Evolutionary conservation across 1,140 invertebrate species (phyloP).

Genomic region (Platyura marginata): DNA sequence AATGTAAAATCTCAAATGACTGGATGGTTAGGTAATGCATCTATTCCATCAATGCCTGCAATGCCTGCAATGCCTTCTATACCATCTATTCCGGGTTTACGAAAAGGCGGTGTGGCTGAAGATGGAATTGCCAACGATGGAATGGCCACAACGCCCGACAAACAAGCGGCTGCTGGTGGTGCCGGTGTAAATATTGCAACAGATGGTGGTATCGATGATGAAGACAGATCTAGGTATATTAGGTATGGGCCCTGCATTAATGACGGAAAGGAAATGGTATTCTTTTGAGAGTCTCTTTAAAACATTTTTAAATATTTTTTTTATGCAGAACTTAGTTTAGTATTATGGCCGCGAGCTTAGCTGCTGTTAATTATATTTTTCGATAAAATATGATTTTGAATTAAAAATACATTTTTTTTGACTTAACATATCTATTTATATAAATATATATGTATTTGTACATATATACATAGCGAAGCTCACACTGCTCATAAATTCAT

Average conservation of each 20-base stretch:
- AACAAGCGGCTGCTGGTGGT: constrained; percentile 21
- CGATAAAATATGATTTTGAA: too few relatives aligned
- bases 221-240: constrained; percentile 63
- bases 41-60: constrained; percentile 18
- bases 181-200: constrained; percentile 27
- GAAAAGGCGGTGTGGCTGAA: constrained; percentile 31
- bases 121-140: constrained; percentile 22
- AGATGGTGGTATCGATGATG: constrained; percentile 47
- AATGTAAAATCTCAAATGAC: constrained; percentile 66
- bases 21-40: constrained; percentile 43
- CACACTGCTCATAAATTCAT: too few relatives aligned
- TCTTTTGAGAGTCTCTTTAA: neutral
- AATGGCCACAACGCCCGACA: constrained; percentile 16
- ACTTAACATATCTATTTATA: too few relatives aligned
- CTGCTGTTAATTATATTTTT: too few relatives aligned
- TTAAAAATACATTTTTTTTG: too few relatives aligned
- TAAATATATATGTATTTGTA: too few relatives aligned
- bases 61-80: constrained; percentile 18
- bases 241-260: constrained; percentile 33
- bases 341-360: too few relatives aligned
- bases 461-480: too few relatives aligned
- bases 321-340: too few relatives aligned
- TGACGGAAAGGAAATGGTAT: constrained; percentile 14
- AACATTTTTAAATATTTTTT: too few relatives aligned
- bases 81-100: constrained; percentile 42